These are phyloP conservation scores for Porites cylindrica DNA, from an alignment of 92 coral and sea anemone species.

Conservation along the genomic window DNA sequence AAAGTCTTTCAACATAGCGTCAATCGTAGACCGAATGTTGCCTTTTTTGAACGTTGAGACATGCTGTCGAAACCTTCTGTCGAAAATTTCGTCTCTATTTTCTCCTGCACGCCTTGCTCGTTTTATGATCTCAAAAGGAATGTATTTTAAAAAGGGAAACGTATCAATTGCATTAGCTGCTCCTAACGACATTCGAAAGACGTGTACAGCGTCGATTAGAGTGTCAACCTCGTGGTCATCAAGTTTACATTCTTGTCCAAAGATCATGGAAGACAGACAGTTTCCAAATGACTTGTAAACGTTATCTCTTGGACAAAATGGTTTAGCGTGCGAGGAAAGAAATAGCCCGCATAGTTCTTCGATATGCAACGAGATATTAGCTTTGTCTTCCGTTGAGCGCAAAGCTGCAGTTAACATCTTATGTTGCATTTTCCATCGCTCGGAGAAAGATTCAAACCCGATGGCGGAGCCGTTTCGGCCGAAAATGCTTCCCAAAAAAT, in stretches of 20 bases:
- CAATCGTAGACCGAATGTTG: neutral
- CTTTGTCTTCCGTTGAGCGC: conserved; percentile 51
- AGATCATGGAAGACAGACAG: conserved; percentile 63
- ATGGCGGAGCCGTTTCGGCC: conserved; percentile 72
- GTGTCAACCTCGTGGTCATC: conserved; percentile 67
- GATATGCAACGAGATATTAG: conserved; percentile 66
- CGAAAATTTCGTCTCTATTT: conserved; percentile 72
- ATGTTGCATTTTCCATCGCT: conserved; percentile 72
- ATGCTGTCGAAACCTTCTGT: conserved; percentile 76
- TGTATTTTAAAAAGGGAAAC: conserved; percentile 72
- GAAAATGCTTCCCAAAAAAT: conserved; percentile 72
- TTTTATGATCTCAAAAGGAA: conserved; percentile 70
- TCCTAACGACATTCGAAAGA: conserved; percentile 74
- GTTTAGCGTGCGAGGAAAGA: conserved; percentile 33
- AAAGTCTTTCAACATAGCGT: no score
- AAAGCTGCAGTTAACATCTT: conserved; percentile 67
- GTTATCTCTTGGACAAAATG: conserved; percentile 67
- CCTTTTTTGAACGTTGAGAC: conserved; percentile 18
- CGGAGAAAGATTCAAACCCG: conserved; percentile 71
- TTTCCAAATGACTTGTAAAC: conserved; percentile 70
- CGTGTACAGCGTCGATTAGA: conserved; percentile 55
- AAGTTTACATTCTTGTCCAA: conserved; percentile 69
- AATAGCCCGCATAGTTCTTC: conserved; percentile 62
- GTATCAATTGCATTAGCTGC: conserved; percentile 86
- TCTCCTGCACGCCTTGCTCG: conserved; percentile 52